phyloP scores from a whole-genome alignment of 2,888 invertebrate genomes.

The Kryphioiulus occultus region DNA sequence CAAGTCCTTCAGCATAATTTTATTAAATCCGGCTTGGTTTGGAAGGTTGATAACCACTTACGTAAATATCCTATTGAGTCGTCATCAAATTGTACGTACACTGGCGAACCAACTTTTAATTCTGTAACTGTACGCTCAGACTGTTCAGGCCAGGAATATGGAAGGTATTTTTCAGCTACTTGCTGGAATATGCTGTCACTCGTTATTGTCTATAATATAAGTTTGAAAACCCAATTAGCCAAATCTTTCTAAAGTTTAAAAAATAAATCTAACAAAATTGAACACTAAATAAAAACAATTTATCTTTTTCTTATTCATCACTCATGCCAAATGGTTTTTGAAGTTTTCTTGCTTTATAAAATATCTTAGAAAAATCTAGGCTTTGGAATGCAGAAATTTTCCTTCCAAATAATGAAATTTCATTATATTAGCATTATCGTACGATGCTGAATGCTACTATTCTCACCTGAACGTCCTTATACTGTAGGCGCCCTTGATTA shows the following conservation, averaged over 20 bases:
- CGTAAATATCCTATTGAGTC: constrained; percentile 37
- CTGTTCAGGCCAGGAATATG: constrained; percentile 8
- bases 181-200: not conserved
- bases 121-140: not conserved
- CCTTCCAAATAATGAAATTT: no score
- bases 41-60: not conserved
- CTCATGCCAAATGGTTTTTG: no score
- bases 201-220: constrained; percentile 43
- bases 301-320: no score
- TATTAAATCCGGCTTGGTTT: no score
- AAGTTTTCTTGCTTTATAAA: no score
- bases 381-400: no score
- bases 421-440: no score
- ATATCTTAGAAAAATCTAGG: no score
- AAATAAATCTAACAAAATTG: no score
- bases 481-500: constrained; percentile 33
- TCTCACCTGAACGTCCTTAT: constrained; percentile 45
- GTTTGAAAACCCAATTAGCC: constrained; percentile 44
- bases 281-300: no score
- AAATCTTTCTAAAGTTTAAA: no score
- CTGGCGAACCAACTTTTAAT: constrained; percentile 49
- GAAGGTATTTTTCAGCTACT: constrained; percentile 43
- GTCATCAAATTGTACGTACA: not conserved
- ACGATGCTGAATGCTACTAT: no score
- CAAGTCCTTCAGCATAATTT: not conserved